These are phyloP conservation scores for Anoplius nigerrimus DNA, from an alignment of 2,888 invertebrate species.

Conservation along the genomic window DNA sequence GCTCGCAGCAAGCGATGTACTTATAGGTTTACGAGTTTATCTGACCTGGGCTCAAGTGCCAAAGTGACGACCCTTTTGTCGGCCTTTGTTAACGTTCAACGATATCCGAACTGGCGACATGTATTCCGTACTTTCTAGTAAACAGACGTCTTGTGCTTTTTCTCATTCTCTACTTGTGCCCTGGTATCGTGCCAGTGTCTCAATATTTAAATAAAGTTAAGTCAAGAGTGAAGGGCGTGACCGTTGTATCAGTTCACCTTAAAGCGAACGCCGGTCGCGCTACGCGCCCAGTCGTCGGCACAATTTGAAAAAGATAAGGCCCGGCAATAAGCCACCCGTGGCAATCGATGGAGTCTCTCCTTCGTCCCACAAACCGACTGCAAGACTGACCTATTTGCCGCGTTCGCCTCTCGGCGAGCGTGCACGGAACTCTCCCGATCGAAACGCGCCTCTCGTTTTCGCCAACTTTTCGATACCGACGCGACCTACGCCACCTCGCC, in stretches of 20 bases:
- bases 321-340: neutral
- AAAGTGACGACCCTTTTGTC: too few relatives aligned
- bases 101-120: too few relatives aligned
- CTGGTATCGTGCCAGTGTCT: too few relatives aligned
- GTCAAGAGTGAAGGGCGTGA: neutral
- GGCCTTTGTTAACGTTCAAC: too few relatives aligned
- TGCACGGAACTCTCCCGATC: neutral
- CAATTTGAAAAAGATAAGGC: neutral
- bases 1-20: too few relatives aligned
- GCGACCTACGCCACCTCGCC: neutral
- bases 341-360: neutral
- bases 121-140: too few relatives aligned
- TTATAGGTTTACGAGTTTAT: too few relatives aligned
- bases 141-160: too few relatives aligned
- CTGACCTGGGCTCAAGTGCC: too few relatives aligned
- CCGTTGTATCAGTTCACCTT: neutral
- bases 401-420: neutral
- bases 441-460: constrained; percentile 1
- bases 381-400: constrained; percentile 7
- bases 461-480: neutral
- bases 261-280: neutral
- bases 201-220: too few relatives aligned
- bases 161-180: too few relatives aligned
- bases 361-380: constrained; percentile 1
- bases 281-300: neutral